A percentile compares a stretch with the other conserved stretches of the same genome.
phyloP scores from a whole-genome alignment of 2,888 invertebrate species.

The Tuta absoluta region DNA sequence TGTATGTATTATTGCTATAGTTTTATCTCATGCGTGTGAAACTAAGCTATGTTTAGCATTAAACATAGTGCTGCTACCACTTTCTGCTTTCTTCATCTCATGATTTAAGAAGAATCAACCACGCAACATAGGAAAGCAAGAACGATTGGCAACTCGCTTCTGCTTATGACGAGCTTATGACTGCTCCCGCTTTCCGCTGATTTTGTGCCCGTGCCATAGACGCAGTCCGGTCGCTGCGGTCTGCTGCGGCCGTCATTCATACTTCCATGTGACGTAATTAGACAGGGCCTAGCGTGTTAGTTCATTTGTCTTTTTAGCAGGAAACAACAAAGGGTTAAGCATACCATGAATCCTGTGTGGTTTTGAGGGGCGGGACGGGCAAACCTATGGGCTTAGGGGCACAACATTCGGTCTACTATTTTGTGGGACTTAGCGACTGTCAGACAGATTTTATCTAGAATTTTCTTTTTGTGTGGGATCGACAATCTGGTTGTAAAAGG shows the following conservation, averaged over 20 bases:
- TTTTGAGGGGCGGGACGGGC: background rate
- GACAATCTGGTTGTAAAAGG: no score
- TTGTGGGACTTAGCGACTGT: no score
- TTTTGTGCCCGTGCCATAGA: conserved; percentile 38
- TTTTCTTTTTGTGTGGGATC: no score
- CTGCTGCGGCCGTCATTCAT: conserved; percentile 51
- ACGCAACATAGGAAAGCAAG: no score
- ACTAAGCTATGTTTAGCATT: no score
- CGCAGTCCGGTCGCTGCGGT: conserved; percentile 55
- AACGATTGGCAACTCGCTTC: background rate
- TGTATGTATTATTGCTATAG: no score
- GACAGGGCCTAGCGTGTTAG: background rate
- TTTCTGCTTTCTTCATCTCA: no score
- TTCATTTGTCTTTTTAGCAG: conserved; percentile 7
- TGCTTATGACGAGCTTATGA: background rate
- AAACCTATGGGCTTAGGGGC: background rate
- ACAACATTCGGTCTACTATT: no score
- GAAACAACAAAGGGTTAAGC: conserved; percentile 11
- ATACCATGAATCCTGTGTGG: background rate
- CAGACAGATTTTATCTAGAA: no score
- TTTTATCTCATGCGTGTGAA: no score
- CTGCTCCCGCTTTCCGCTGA: background rate
- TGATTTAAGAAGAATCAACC: no score
- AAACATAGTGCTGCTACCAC: no score
- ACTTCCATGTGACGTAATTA: conserved; percentile 20